phyloP scores from a whole-genome alignment of 2,113 vertebrate species.

The Macquaria ambigua region DNA sequence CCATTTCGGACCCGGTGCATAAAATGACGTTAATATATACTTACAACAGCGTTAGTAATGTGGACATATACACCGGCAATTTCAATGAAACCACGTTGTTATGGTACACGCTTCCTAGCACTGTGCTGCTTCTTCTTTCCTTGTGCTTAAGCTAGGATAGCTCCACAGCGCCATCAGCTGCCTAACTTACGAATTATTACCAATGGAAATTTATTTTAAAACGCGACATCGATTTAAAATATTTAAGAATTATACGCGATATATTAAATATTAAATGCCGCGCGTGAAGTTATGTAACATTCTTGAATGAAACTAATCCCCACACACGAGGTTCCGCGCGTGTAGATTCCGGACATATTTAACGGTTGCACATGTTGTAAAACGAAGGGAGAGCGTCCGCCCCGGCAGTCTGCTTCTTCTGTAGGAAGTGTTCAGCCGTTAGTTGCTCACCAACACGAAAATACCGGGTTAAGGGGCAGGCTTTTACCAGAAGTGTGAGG shows the following conservation, averaged over 20 bases:
- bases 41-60: not conserved
- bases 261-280: not conserved
- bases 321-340: slow-evolving; percentile 17
- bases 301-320: not conserved
- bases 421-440: slow-evolving; percentile 22
- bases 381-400: not conserved
- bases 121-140: slow-evolving; percentile 12
- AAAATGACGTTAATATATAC: slow-evolving; percentile 9
- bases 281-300: rapidly evolving
- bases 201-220: not conserved
- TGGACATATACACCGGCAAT: not conserved
- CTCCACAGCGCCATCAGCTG: slow-evolving; percentile 46
- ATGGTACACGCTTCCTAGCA: slow-evolving; percentile 10
- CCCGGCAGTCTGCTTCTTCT: not conserved
- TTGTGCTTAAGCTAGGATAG: not conserved
- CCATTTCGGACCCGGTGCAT: rapidly evolving
- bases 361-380: slow-evolving; percentile 36
- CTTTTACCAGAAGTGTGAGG: slow-evolving; percentile 19
- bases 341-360: slow-evolving; percentile 53
- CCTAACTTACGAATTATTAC: not conserved
- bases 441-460: not conserved
- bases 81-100: slow-evolving; percentile 52
- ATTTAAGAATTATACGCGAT: rapidly evolving
- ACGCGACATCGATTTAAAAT: rapidly evolving
- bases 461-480: not conserved